These are phyloP conservation scores for Argyresthia albistria DNA, from an alignment of 2,888 invertebrate genomes.

Conservation along the genomic window DNA sequence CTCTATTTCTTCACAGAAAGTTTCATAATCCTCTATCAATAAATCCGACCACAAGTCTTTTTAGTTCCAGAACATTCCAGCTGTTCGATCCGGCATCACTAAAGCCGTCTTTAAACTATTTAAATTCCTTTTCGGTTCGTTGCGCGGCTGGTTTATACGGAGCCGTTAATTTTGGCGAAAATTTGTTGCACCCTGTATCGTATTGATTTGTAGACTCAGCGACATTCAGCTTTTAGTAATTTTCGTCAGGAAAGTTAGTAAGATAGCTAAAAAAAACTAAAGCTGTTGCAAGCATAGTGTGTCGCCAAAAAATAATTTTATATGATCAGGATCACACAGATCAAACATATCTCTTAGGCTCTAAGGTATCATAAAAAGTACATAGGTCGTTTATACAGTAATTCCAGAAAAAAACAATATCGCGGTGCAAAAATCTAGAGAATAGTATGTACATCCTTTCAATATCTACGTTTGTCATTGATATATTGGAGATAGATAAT, in stretches of 20 bases:
- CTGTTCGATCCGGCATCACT: constrained; percentile 16
- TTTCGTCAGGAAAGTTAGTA: not conserved
- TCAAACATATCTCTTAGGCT: too few relatives aligned
- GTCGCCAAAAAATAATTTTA: too few relatives aligned
- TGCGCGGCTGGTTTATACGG: constrained; percentile 69
- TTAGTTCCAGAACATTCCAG: constrained; percentile 11
- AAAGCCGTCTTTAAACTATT: constrained; percentile 66
- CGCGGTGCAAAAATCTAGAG: too few relatives aligned
- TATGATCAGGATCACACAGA: too few relatives aligned
- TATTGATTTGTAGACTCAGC: constrained; percentile 34
- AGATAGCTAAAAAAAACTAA: too few relatives aligned
- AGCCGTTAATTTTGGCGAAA: constrained; percentile 66
- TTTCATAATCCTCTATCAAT: not conserved
- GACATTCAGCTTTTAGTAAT: not conserved
- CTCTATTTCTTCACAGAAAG: not conserved
- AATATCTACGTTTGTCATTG: too few relatives aligned
- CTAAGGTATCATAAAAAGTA: too few relatives aligned
- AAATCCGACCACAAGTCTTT: not conserved
- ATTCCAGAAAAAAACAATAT: too few relatives aligned
- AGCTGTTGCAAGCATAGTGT: too few relatives aligned
- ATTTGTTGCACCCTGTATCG: constrained; percentile 43
- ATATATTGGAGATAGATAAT: not conserved
- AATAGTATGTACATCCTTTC: too few relatives aligned
- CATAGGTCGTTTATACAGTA: too few relatives aligned
- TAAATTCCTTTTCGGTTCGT: constrained; percentile 71